These are phyloP conservation scores for Magallana gigas DNA, from an alignment of 1,140 invertebrate genomes.

Conservation along the genomic window DNA sequence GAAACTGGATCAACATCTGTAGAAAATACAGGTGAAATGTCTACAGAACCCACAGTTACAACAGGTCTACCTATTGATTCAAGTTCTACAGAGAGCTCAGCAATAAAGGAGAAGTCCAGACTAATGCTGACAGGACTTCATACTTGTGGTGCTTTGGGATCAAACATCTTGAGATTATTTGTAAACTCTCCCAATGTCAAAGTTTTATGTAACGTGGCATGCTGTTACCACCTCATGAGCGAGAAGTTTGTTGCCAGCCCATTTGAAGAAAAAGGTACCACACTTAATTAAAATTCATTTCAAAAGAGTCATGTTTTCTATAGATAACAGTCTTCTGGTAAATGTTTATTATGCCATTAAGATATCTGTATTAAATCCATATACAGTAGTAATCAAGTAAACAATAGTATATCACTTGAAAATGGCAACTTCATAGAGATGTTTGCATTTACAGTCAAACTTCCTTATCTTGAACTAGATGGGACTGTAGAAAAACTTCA, in stretches of 20 bases:
- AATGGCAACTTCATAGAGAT: no score
- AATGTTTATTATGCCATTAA: no score
- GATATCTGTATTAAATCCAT: no score
- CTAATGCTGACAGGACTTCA: constrained; percentile 73
- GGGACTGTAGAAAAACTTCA: no score
- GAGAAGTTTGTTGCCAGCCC: constrained; percentile 67
- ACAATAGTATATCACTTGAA: no score
- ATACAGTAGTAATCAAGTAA: no score
- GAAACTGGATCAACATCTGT: background rate
- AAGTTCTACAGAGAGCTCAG: constrained; percentile 3
- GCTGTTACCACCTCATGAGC: constrained; percentile 76
- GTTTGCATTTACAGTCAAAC: no score
- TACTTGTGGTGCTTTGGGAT: constrained; percentile 74
- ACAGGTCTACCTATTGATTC: background rate
- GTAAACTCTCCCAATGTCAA: constrained; percentile 56
- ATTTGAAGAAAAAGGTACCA: constrained; percentile 45
- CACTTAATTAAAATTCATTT: no score
- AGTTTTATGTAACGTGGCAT: constrained; percentile 72
- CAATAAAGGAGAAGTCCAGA: constrained; percentile 4
- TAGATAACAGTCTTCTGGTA: no score
- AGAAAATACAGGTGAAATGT: constrained; percentile 11
- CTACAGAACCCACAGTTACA: background rate
- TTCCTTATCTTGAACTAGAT: no score
- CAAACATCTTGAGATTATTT: constrained; percentile 71
- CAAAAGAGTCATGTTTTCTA: no score